Evolutionary conservation across 1,140 invertebrate genomes (phyloP).

Genomic region (Sycobia sp.): DNA sequence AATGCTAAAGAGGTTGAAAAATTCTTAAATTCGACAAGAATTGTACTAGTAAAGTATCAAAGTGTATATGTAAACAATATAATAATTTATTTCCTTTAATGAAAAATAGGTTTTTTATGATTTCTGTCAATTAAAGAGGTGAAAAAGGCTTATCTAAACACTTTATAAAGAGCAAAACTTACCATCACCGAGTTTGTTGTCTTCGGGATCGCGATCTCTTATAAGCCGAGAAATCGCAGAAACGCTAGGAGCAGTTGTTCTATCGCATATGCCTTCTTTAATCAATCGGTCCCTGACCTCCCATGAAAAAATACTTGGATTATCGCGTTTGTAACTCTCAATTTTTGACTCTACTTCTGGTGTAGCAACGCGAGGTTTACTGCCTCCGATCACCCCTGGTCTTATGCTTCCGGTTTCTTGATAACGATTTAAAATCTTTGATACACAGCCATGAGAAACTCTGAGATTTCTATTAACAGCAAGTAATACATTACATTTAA

Average conservation of each 20-base stretch:
- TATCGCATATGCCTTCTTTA: conserved; percentile 81
- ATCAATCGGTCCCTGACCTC: conserved; percentile 86
- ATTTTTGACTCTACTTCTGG: conserved; percentile 83
- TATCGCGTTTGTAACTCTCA: conserved; percentile 84
- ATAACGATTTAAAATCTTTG: conserved; percentile 82
- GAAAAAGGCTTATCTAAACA: no score
- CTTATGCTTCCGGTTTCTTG: conserved; percentile 83
- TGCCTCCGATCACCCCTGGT: conserved; percentile 81
- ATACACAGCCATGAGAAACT: conserved; percentile 83
- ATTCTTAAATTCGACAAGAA: no score
- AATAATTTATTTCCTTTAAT: no score
- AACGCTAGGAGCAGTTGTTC: conserved; percentile 79
- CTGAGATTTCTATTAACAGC: conserved; percentile 66
- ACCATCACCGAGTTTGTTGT: conserved; percentile 48
- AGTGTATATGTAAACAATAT: no score
- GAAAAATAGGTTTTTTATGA: no score
- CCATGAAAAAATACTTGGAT: conserved; percentile 90
- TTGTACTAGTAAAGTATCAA: no score
- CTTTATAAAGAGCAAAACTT: no score
- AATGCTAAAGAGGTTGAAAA: no score
- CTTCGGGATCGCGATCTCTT: conserved; percentile 71
- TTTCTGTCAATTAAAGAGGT: no score
- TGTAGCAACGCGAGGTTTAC: conserved; percentile 77
- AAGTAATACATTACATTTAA: no score
- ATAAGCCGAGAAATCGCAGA: conserved; percentile 85